Percentiles rank a stretch among this genome's conserved stretches.
phyloP scores from a whole-genome alignment of 1,140 invertebrate genomes.

The Bombus huntii region DNA sequence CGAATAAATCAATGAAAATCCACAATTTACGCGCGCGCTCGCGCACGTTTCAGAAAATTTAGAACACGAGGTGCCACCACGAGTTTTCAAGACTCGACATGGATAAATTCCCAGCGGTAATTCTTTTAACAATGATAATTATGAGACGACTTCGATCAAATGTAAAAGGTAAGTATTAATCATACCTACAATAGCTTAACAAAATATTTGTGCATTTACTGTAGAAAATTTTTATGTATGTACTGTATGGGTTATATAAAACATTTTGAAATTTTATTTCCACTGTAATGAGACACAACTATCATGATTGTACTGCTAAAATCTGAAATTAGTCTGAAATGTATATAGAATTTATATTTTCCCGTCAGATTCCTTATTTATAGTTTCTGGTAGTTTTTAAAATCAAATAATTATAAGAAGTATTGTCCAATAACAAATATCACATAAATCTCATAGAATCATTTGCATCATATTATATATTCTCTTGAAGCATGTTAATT shows the following conservation, averaged over 20 bases:
- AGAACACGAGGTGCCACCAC: background rate
- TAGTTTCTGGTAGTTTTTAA: background rate
- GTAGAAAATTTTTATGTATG: background rate
- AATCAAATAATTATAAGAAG: background rate
- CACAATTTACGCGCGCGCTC: background rate
- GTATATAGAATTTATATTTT: background rate
- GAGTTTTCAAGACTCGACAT: background rate
- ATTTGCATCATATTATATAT: background rate
- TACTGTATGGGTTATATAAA: background rate
- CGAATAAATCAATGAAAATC: slow-evolving; percentile 8
- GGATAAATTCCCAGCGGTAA: background rate
- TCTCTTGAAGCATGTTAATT: background rate
- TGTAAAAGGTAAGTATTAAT: background rate
- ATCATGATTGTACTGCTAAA: background rate
- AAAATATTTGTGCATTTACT: background rate
- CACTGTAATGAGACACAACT: background rate
- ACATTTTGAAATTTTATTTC: background rate
- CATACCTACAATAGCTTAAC: no score
- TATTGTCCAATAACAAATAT: background rate
- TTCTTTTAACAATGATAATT: background rate
- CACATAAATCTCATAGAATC: no score
- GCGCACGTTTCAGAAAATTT: background rate
- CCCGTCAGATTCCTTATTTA: background rate
- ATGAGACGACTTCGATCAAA: background rate
- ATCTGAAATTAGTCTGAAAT: no score